phyloP scores from a whole-genome alignment of 2,797 vertebrate genomes.

The Aeoliscus strigatus region DNA sequence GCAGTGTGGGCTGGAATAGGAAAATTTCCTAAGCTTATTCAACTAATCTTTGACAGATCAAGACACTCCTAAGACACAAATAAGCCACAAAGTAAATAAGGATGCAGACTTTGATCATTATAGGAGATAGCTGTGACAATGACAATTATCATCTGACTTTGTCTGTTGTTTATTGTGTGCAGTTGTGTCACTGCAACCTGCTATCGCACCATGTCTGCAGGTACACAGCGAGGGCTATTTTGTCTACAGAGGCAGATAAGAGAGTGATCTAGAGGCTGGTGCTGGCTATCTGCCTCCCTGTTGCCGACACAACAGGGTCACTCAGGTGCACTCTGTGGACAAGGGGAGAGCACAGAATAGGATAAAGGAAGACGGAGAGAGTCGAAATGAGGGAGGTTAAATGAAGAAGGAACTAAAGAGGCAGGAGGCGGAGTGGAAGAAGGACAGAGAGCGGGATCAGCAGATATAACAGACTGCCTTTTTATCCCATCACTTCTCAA shows the following conservation, averaged over 20 bases:
- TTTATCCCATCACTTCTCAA: conserved; percentile 26
- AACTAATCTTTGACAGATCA: conserved; percentile 18
- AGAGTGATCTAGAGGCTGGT: conserved; percentile 32
- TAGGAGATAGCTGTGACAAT: conserved; percentile 20
- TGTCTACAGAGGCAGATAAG: conserved; percentile 58
- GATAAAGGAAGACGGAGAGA: conserved; percentile 42
- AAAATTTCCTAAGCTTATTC: conserved; percentile 23
- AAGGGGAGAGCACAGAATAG: conserved; percentile 36
- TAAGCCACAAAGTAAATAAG: conserved; percentile 13
- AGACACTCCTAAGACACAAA: conserved; percentile 13
- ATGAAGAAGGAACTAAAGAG: conserved; percentile 33
- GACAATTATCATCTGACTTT: conserved; percentile 34
- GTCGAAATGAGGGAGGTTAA: conserved; percentile 43
- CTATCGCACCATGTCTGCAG: conserved; percentile 39
- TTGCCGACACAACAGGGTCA: conserved; percentile 41
- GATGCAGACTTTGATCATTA: conserved; percentile 15
- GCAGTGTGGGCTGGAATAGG: not conserved
- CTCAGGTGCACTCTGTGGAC: conserved; percentile 57
- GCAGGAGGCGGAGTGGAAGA: conserved; percentile 32
- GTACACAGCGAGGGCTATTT: conserved; percentile 45
- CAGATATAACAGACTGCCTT: conserved; percentile 5
- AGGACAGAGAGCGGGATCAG: conserved; percentile 21
- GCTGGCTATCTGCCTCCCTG: conserved; percentile 43
- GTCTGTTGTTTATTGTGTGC: conserved; percentile 9
- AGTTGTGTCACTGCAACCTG: conserved; percentile 20